phyloP scores from a whole-genome alignment of 2,888 invertebrate species.

The Pachycephus smyrnensis region DNA sequence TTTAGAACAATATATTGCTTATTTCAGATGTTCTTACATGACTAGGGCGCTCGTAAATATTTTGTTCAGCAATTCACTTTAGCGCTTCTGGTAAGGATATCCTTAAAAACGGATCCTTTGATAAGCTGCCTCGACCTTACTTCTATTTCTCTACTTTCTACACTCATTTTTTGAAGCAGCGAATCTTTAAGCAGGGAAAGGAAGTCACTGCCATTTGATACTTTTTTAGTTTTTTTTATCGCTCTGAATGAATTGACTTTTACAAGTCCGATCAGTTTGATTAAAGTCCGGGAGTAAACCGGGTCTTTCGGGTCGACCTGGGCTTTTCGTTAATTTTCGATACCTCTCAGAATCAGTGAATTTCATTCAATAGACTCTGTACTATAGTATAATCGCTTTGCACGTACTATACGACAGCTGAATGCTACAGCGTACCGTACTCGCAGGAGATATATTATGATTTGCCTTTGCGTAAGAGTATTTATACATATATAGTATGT shows the following conservation, averaged over 20 bases:
- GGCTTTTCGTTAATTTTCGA: not conserved
- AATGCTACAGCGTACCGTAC: not conserved
- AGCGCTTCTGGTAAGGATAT: too few relatives aligned
- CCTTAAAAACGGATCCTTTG: not conserved
- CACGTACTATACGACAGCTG: not conserved
- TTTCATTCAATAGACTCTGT: not conserved
- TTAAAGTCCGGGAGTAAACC: not conserved
- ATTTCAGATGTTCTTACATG: too few relatives aligned
- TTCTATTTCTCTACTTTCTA: not conserved
- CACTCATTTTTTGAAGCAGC: not conserved
- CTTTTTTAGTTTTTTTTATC: constrained; percentile 15
- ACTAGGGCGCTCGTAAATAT: too few relatives aligned
- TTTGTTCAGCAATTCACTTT: too few relatives aligned
- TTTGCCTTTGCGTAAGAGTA: not conserved
- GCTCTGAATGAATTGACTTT: constrained; percentile 17
- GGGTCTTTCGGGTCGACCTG: not conserved
- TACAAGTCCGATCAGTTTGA: constrained; percentile 23
- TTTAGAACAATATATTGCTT: too few relatives aligned
- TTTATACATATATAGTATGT: not conserved
- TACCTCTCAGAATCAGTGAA: not conserved
- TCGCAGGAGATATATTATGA: not conserved
- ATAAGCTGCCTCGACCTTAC: not conserved
- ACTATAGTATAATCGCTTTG: not conserved
- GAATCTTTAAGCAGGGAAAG: not conserved
- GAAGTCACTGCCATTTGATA: constrained; percentile 1